Evolutionary conservation across 1,140 invertebrate species (phyloP).

Genomic region (Limonius californicus): DNA sequence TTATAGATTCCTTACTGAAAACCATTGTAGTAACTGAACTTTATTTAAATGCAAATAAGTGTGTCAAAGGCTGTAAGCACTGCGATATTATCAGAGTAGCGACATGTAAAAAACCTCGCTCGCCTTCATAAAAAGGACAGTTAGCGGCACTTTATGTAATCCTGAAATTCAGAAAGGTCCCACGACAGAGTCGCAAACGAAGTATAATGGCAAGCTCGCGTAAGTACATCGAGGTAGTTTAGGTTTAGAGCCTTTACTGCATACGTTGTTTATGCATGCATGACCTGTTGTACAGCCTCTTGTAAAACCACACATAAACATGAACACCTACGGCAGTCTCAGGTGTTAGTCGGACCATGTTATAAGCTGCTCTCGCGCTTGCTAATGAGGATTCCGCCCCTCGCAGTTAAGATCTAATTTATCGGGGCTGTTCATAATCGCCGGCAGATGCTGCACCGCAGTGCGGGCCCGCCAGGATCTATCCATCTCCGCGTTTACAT

Average conservation of each 20-base stretch:
- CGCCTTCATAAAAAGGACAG: too few relatives aligned
- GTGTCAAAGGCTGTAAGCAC: too few relatives aligned
- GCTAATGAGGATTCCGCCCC: slow-evolving; percentile 22
- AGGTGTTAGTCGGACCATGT: slow-evolving; percentile 11
- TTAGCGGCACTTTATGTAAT: too few relatives aligned
- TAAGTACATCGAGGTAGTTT: not conserved
- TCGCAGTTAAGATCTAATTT: slow-evolving; percentile 30
- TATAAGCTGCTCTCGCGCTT: slow-evolving; percentile 13
- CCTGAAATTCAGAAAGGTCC: not conserved
- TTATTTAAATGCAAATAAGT: too few relatives aligned
- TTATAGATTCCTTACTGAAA: too few relatives aligned
- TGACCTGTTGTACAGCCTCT: not conserved
- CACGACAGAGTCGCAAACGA: not conserved
- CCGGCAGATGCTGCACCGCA: slow-evolving; percentile 23
- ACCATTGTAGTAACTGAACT: too few relatives aligned
- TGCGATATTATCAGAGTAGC: too few relatives aligned
- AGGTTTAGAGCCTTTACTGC: not conserved
- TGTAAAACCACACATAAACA: not conserved
- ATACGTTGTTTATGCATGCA: not conserved
- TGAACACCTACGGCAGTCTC: not conserved
- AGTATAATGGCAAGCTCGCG: not conserved
- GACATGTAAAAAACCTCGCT: too few relatives aligned
- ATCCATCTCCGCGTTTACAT: slow-evolving; percentile 27
- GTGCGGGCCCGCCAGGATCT: slow-evolving; percentile 7
- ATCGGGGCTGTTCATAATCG: slow-evolving; percentile 32